Evolutionary conservation across 2,888 invertebrate species (phyloP), one percentile per base, ranked within the genome.

Genomic region (Congeria kusceri): DNA sequence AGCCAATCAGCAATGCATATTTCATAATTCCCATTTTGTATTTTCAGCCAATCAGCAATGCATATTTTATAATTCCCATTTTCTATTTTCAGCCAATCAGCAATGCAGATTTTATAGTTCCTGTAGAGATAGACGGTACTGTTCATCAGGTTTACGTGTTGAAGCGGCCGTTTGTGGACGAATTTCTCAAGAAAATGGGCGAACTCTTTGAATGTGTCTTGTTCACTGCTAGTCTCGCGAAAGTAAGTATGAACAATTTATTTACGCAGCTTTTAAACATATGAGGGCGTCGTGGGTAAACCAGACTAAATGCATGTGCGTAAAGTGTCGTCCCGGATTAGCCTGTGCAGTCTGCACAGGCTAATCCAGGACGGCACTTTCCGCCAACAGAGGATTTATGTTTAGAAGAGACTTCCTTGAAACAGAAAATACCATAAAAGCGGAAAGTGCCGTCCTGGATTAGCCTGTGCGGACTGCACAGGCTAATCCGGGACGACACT

Each of bases 41-140:
- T 63, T 39, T 63, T 44, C 25, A 46, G 11, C 47, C 63, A 18
- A 25, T 27, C n/a, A 63, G 23, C 46, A 9, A 46, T 3, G 15
- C 32, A 39, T 2, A 28, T 32, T 39, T 32, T 61, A 28, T n/a
- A 32, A 32, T 44, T 20, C n/a, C 25, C 29, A 27, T 25, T 27
- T 71, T 76, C n/a, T 62, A 49, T n/a, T 93, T 96, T 65, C 95
- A 99, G 97, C 99, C 99, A 86, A 99, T 99, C 94, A 98, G 97
- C 95, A 99, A 99, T 95, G 99, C 99, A 87, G 99, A 99, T 95
- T 99, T 99, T 95, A 97, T 99, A 92, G 99, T 99, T 93, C 99
- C 99, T 81, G 99, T 99, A 80, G 99, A 99, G 95, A 99, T 99
- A 92, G 99, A 99, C 94, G 99, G 99, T 87, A 98, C 98, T 64